phyloP scores from a whole-genome alignment of 2,888 invertebrate species.

The Eristalinus sepulchralis region DNA sequence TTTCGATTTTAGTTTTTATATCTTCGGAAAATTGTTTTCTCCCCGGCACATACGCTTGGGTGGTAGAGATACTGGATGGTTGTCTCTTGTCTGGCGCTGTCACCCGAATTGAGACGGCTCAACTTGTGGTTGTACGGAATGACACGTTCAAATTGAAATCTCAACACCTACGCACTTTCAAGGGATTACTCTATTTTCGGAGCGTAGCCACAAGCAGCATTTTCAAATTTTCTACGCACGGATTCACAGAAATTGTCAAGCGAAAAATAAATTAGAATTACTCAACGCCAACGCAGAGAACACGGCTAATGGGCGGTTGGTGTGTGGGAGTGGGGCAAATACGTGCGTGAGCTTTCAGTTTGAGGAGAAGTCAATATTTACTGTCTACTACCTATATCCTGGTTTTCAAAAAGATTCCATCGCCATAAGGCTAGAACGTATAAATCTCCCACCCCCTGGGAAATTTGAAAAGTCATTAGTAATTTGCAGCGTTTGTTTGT shows the following conservation, averaged over 20 bases:
- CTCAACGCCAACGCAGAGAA: not conserved
- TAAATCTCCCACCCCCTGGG: no score
- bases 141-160: conserved; percentile 29
- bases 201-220: not conserved
- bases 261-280: not conserved
- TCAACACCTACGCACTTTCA: not conserved
- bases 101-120: conserved; percentile 39
- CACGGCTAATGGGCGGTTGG: not conserved
- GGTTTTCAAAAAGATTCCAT: no score
- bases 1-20: conserved; percentile 9
- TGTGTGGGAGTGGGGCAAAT: not conserved
- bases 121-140: conserved; percentile 9
- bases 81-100: conserved; percentile 12
- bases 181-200: not conserved
- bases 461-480: no score
- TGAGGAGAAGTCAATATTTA: not conserved
- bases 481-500: no score
- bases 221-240: not conserved
- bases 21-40: not conserved
- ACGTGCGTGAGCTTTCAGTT: no score
- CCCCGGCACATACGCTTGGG: not conserved
- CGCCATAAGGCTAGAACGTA: no score
- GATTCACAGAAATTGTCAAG: not conserved
- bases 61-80: not conserved
- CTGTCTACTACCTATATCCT: no score